Evolutionary conservation across 2,888 invertebrate genomes (phyloP).

Genomic region (Mactromeris polynyma): DNA sequence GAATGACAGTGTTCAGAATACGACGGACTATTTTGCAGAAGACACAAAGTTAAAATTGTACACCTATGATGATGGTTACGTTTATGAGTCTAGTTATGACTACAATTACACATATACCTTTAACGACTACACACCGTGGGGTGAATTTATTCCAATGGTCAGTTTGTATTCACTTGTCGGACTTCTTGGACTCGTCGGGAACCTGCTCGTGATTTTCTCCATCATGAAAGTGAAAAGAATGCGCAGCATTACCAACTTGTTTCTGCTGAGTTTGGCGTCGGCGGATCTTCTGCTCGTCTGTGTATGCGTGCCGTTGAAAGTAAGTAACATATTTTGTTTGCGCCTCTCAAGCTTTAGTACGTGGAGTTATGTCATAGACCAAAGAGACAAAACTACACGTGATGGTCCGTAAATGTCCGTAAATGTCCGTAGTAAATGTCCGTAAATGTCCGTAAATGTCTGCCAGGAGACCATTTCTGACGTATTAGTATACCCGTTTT

Average conservation of each 20-base stretch:
- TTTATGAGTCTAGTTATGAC: slow-evolving; percentile 56
- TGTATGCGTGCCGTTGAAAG: slow-evolving; percentile 92
- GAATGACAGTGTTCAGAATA: background rate
- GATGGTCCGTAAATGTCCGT: too few relatives aligned
- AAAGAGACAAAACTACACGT: too few relatives aligned
- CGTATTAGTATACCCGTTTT: too few relatives aligned
- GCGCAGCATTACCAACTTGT: slow-evolving; percentile 91
- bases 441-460: too few relatives aligned
- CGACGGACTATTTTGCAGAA: background rate
- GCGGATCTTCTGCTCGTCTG: slow-evolving; percentile 91
- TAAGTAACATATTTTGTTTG: slow-evolving; percentile 85
- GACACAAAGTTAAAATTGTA: background rate
- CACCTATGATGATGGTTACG: slow-evolving; percentile 38
- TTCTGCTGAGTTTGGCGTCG: slow-evolving; percentile 90
- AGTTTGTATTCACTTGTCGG: slow-evolving; percentile 90
- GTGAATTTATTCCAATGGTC: slow-evolving; percentile 89
- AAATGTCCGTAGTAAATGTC: too few relatives aligned
- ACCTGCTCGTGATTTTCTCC: slow-evolving; percentile 89
- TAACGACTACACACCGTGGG: slow-evolving; percentile 87
- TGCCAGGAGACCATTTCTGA: too few relatives aligned
- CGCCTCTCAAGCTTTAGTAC: too few relatives aligned
- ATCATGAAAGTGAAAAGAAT: slow-evolving; percentile 89
- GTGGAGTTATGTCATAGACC: too few relatives aligned
- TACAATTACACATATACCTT: slow-evolving; percentile 88
- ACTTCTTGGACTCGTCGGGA: slow-evolving; percentile 90